Evolutionary conservation across 2,888 invertebrate species (phyloP), one percentile per base, ranked within the genome.

Genomic region (Choreutis nemorana): DNA sequence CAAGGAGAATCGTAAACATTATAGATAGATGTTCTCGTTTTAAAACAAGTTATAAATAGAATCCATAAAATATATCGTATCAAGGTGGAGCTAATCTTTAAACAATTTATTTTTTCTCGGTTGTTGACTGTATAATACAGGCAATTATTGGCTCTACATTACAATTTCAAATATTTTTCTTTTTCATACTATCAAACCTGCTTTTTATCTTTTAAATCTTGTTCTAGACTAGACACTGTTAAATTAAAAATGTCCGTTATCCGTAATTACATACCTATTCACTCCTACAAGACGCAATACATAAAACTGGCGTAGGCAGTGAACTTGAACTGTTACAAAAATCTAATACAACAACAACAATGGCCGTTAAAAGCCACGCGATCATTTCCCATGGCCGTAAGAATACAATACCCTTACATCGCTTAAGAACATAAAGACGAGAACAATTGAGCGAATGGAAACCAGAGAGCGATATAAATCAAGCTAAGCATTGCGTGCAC

Each of bases 401-500:
- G 51, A 61, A 68, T n/a, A 73, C 70, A 73, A 75, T 70, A 66
- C 64, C 59, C n/a, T n/a, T 58, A 57, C 64, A 55, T 55, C 50
- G 57, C 60, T 52, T 50, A 55, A 53, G 58, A 62, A 56, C 57
- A 66, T 68, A 66, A 70, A 65, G 50, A 56, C 42, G 60, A 66
- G 68, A 73, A 73, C 73, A 75, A 75, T 75, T 59, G 66, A 41
- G 54, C 57, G 55, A 64, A 57, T 67, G 61, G 72, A 67, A 72
- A 72, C 70, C 63, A 63, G 66, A 67, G 67, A 66, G 53, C 67
- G 62, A 67, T 70, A 71, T 73, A 77, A 77, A 77, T 75, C 72
- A 75, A 66, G 63, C 59, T 64, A 58, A 72, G 61, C 66, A 62
- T 70, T 71, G 75, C 73, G 70, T 73, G 73, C 67, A 59, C 47